Evolutionary conservation across 2,113 vertebrate genomes (phyloP).

Genomic region (Egretta garzetta): DNA sequence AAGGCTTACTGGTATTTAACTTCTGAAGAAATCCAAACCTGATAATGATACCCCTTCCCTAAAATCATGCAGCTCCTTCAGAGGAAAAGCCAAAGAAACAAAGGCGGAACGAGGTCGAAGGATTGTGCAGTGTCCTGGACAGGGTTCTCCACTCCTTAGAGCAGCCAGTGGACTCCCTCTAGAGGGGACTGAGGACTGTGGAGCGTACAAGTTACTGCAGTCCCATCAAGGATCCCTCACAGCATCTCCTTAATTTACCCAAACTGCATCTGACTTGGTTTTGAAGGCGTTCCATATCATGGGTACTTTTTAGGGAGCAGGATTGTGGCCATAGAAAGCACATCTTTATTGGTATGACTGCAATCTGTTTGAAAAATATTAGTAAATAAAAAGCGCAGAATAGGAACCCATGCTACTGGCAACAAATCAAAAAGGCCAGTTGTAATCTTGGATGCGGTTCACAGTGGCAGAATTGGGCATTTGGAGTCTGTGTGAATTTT

Average conservation of each 20-base stretch:
- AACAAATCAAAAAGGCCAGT: not conserved
- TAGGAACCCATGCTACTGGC: not conserved
- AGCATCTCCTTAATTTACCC: not conserved
- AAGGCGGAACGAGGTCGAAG: not conserved
- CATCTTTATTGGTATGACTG: not conserved
- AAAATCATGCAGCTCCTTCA: not conserved
- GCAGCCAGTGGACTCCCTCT: slow-evolving; percentile 38
- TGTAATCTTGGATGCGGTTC: not conserved
- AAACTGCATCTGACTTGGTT: not conserved
- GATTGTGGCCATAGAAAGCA: not conserved
- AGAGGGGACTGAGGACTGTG: not conserved
- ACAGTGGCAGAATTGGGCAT: not conserved
- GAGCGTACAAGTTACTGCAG: not conserved
- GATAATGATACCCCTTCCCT: not conserved
- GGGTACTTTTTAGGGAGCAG: not conserved
- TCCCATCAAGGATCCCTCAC: not conserved
- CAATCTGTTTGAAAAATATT: not conserved
- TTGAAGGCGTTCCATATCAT: not conserved
- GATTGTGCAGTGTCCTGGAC: not conserved
- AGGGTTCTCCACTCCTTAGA: not conserved
- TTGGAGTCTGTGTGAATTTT: not conserved
- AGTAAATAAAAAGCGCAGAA: not conserved
- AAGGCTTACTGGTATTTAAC: not conserved
- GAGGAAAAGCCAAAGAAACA: not conserved
- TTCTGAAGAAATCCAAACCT: not conserved